phyloP scores from a whole-genome alignment of 2,888 invertebrate species.

The Matsumyia berberina region DNA sequence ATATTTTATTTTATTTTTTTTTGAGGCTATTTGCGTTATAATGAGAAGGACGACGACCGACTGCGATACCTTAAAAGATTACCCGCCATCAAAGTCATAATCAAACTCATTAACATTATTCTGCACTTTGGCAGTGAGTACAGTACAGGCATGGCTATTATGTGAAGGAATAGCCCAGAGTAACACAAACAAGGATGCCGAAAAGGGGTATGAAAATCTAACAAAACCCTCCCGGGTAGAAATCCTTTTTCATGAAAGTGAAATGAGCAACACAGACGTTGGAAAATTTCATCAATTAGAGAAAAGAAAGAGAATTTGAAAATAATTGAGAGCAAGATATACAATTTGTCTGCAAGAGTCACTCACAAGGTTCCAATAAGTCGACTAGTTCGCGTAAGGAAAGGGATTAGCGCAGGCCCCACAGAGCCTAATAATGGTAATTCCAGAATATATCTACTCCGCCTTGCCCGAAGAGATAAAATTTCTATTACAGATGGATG shows the following conservation, averaged over 20 bases:
- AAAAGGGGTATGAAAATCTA: conserved; percentile 39
- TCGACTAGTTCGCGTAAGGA: too few relatives aligned
- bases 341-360: too few relatives aligned
- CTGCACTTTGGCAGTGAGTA: conserved; percentile 66
- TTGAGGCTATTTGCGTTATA: conserved; percentile 45
- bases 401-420: too few relatives aligned
- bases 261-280: conserved; percentile 14
- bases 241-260: conserved; percentile 51
- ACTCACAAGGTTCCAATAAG: too few relatives aligned
- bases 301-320: neutral
- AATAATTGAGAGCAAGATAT: too few relatives aligned
- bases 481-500: too few relatives aligned
- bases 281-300: conserved; percentile 13
- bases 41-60: conserved; percentile 25
- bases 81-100: conserved; percentile 53
- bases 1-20: conserved; percentile 43
- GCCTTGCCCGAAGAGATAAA: too few relatives aligned
- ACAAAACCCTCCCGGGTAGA: conserved; percentile 55
- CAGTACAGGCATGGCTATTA: conserved; percentile 31
- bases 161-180: conserved; percentile 20
- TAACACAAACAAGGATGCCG: conserved; percentile 1
- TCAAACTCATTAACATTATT: conserved; percentile 74
- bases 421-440: too few relatives aligned
- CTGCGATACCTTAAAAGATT: conserved; percentile 35
- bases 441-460: too few relatives aligned